Evolutionary conservation across 2,888 invertebrate genomes (phyloP).

Genomic region (Apodemia mormo): DNA sequence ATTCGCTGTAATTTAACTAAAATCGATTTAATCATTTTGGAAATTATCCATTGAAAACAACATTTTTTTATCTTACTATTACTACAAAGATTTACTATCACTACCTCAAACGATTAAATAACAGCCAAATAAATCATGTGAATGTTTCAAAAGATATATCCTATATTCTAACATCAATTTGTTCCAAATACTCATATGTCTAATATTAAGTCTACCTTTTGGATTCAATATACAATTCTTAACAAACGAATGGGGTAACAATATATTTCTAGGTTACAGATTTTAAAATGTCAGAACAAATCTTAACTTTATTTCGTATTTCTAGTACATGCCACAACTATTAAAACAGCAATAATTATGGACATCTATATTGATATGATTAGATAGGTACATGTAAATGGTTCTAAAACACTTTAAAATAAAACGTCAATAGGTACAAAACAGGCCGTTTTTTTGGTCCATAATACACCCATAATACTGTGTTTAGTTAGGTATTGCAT

Average conservation of each 20-base stretch:
- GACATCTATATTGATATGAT: slow-evolving; percentile 59
- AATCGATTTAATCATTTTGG: too few species aligned
- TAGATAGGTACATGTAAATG: slow-evolving; percentile 53
- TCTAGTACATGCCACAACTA: slow-evolving; percentile 37
- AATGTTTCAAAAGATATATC: slow-evolving; percentile 5
- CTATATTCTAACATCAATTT: slow-evolving; percentile 10
- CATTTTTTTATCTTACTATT: background rate
- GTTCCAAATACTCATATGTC: slow-evolving; percentile 9
- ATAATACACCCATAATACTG: slow-evolving; percentile 63
- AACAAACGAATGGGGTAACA: slow-evolving; percentile 4
- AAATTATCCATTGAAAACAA: too few species aligned
- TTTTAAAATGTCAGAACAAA: slow-evolving; percentile 19
- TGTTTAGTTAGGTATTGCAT: slow-evolving; percentile 49
- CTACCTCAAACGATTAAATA: slow-evolving; percentile 1
- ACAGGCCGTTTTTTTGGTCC: slow-evolving; percentile 47
- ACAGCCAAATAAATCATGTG: slow-evolving; percentile 7
- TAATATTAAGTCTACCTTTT: slow-evolving; percentile 2
- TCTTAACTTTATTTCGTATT: slow-evolving; percentile 18
- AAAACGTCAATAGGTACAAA: slow-evolving; percentile 49
- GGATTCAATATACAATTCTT: slow-evolving; percentile 6
- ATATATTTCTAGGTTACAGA: slow-evolving; percentile 10
- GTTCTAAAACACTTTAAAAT: slow-evolving; percentile 55
- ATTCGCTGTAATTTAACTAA: too few species aligned
- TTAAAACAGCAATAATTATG: slow-evolving; percentile 41
- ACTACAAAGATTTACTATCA: background rate